phyloP scores from a whole-genome alignment of 2,888 invertebrate species.

The Antheraea yamamai region DNA sequence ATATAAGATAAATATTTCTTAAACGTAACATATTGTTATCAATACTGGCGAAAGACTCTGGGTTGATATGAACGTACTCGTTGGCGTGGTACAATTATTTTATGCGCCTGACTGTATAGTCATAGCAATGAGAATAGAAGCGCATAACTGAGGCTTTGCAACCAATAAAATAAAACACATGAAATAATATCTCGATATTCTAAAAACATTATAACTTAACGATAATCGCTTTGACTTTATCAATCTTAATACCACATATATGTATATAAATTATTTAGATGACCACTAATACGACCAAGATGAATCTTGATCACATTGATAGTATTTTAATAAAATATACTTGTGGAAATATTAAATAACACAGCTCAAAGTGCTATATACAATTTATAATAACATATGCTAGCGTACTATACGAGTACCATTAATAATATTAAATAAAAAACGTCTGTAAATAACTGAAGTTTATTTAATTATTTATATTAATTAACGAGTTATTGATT shows the following conservation, averaged over 20 bases:
- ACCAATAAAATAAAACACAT: no score
- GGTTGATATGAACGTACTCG: neutral
- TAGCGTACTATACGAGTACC: no score
- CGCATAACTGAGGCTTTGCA: slow-evolving; percentile 2
- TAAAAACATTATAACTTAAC: neutral
- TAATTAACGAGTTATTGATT: no score
- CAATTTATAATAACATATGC: neutral
- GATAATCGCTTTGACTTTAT: neutral
- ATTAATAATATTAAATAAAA: no score
- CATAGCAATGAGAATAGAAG: neutral
- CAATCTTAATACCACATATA: neutral
- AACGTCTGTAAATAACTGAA: no score
- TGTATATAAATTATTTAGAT: neutral
- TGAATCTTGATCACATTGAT: neutral
- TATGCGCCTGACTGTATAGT: slow-evolving; percentile 1
- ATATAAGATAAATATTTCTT: neutral
- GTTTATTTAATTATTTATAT: no score
- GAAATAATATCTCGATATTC: neutral
- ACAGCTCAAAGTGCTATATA: no score
- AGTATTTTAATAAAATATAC: neutral
- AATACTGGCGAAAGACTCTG: neutral
- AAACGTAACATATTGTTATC: neutral
- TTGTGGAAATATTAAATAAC: neutral
- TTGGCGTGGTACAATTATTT: neutral
- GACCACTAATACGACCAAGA: neutral